Evolutionary conservation across 2,113 vertebrate genomes (phyloP).

Genomic region (Alligator mississippiensis): DNA sequence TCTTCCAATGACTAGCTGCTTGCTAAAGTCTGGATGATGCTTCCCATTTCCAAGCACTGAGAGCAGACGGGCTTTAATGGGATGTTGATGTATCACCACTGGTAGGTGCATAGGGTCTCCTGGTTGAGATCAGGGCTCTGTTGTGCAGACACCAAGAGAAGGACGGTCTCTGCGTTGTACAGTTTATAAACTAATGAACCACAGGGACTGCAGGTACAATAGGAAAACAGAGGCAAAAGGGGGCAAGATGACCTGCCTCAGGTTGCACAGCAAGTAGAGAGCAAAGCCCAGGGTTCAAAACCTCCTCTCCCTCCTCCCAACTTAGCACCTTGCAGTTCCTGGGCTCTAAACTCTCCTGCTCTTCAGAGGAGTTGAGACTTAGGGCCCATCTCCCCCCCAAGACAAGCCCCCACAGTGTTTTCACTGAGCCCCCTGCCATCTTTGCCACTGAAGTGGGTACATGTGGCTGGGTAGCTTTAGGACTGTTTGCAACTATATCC

Average conservation of each 20-base stretch:
- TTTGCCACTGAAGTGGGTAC: no score
- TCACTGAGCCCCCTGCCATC: background rate
- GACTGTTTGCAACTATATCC: background rate
- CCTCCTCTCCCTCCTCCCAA: background rate
- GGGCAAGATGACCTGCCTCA: no score
- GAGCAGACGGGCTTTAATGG: background rate
- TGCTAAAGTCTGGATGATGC: background rate
- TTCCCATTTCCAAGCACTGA: background rate
- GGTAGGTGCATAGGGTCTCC: background rate
- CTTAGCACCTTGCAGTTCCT: background rate
- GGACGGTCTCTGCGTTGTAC: background rate
- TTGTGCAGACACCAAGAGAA: background rate
- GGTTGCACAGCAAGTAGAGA: background rate
- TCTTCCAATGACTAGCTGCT: background rate
- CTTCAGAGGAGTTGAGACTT: background rate
- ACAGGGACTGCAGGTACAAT: no score
- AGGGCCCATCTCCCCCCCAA: background rate
- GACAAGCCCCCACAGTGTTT: background rate
- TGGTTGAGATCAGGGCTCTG: background rate
- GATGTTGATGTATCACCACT: background rate
- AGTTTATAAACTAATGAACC: background rate
- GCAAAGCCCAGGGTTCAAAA: background rate
- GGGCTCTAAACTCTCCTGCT: background rate
- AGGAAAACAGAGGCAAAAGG: background rate
- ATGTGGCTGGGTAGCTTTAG: background rate